These are phyloP conservation scores for Orientallactaga sibirica DNA, from an alignment of 2,797 vertebrate species.

Conservation along the genomic window DNA sequence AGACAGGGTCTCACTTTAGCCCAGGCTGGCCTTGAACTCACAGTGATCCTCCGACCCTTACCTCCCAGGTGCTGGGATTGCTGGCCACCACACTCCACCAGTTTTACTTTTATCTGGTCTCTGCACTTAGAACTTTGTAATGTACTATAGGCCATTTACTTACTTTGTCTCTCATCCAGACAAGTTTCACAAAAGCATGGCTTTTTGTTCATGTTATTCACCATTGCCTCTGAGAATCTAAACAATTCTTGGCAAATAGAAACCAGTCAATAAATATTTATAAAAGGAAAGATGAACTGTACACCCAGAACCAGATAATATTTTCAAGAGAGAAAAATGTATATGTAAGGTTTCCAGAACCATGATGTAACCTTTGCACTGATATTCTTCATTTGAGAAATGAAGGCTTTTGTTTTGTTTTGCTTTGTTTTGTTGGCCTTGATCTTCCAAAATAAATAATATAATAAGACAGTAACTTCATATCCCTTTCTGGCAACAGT, in stretches of 20 bases:
- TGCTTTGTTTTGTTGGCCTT: neutral
- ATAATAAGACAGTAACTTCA: neutral
- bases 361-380: neutral
- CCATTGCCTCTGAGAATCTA: conserved; percentile 23
- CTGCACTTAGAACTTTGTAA: neutral
- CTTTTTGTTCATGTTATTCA: conserved; percentile 48
- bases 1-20: no score
- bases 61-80: no score
- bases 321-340: conserved; percentile 49
- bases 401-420: neutral
- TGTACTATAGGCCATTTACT: neutral
- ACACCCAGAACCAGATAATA: conserved; percentile 1
- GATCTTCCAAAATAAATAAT: conserved; percentile 45
- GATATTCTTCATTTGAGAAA: conserved; percentile 36
- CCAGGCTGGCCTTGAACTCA: neutral
- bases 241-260: neutral
- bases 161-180: conserved; percentile 3
- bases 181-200: neutral
- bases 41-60: no score
- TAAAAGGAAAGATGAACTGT: conserved; percentile 13
- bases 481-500: neutral
- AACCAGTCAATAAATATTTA: conserved; percentile 8
- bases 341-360: conserved; percentile 15
- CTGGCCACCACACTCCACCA: no score
- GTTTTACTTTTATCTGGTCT: no score